Base-by-base conservation (phyloP, 2,888 invertebrate species). In the Anthoptus insignis region DNA sequence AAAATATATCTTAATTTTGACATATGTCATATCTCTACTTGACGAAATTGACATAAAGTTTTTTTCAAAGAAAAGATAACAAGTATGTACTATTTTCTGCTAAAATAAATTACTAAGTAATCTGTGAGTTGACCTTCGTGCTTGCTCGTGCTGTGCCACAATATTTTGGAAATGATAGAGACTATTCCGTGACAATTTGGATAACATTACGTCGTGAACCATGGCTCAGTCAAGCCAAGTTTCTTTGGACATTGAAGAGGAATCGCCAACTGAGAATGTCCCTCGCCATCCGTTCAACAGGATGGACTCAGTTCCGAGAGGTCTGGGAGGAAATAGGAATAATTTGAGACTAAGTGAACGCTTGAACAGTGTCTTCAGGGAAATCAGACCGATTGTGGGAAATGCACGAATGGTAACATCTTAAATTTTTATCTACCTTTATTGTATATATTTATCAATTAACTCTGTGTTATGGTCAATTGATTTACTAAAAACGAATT, bases 321-420 rank as follows among this genome's bases (percentile, higher is more conserved):
- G 82, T 69, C 71, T 80, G 59, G 76, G 76, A 68, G 72, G 82
- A 53, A 84, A 81, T 69, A 87, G 91, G 71, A 87, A 73, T 76
- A 89, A 86, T 75, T 68, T 91, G 67, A 89, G 93, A 42, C 77
- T 93, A 42, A 91, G 91, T 13, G 93, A 93, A 68, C 87, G 92
- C 16, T 81, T 93, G 21, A 90, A 89, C 67, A 89, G 79, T 79
- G 91, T 92, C 16, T 89, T 96, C 68, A 93, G 95, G 76, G 96
- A 95, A 84, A 95, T 96, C 58, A 93, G 95, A 75, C 96, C 95
- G n/a, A 86, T 95, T 6, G 94, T 96, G 13, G 95, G 95, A 84
- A 93, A 95, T 78, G 95, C 95, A 56, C 89, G 95, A 64, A 94
- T 91, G 86, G 94, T 93, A 86, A 82, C 76, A 69, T 19, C 50